Conservation (phyloP, 2,113 vertebrate genomes). For the Taxidea taxus region DNA sequence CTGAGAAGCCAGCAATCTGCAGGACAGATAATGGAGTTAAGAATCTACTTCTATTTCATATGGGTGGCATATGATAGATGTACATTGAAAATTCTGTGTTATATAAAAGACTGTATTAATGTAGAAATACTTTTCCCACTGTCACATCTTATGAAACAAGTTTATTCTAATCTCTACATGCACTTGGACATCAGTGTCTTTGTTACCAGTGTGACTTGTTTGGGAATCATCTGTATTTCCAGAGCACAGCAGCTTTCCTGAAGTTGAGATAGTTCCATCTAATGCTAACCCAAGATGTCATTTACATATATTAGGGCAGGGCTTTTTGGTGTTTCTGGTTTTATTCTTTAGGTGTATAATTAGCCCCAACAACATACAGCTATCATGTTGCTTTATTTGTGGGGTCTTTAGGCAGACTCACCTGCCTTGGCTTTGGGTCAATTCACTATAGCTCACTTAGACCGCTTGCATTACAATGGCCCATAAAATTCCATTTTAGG, state of each 20-base stretch:
- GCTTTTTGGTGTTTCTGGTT: background rate
- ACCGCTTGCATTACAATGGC: background rate
- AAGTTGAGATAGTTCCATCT: background rate
- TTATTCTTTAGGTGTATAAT: background rate
- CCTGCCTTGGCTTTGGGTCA: background rate
- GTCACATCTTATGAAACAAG: background rate
- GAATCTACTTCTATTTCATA: background rate
- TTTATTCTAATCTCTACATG: background rate
- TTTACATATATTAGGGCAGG: background rate
- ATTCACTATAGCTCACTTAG: background rate
- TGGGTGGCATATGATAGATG: background rate
- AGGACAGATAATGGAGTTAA: background rate
- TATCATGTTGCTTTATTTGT: background rate
- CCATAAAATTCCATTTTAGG: background rate
- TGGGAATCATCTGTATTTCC: background rate
- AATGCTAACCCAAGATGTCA: background rate
- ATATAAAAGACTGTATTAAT: background rate
- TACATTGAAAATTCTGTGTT: background rate
- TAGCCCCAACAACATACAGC: background rate
- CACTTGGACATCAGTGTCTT: background rate
- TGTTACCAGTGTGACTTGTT: background rate
- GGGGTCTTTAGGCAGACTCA: background rate
- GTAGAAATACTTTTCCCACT: background rate
- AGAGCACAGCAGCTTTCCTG: background rate
- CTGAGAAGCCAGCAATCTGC: background rate